A percentile compares a stretch with the other conserved stretches of the same genome.
Conservation (phyloP, 2,797 vertebrate genomes). For the Morelia viridis region DNA sequence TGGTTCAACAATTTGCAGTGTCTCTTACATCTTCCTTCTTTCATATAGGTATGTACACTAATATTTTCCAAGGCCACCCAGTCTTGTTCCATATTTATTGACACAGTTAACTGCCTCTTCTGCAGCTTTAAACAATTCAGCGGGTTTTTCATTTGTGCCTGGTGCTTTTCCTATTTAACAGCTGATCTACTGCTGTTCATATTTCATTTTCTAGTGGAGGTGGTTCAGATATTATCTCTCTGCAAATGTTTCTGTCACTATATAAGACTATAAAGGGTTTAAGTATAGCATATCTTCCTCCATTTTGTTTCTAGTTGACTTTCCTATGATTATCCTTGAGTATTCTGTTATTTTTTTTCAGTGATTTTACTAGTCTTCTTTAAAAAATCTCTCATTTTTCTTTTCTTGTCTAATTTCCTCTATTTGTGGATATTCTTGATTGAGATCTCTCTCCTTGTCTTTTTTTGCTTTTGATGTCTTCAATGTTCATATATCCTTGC, state of each 20-base stretch:
- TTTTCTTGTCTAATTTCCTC: too few relatives aligned
- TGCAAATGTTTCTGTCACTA: neutral
- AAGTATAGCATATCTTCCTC: neutral
- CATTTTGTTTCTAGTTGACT: neutral
- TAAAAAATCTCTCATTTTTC: neutral
- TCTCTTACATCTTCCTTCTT: neutral
- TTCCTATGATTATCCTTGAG: neutral
- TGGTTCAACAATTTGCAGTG: neutral
- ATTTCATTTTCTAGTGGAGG: neutral
- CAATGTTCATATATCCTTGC: too few relatives aligned
- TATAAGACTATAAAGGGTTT: neutral
- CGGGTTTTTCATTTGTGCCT: neutral
- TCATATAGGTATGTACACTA: too few relatives aligned
- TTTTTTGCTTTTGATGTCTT: too few relatives aligned
- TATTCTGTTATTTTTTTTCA: neutral
- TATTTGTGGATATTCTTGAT: too few relatives aligned
- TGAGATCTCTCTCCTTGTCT: too few relatives aligned
- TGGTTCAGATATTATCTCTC: neutral
- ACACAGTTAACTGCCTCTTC: neutral
- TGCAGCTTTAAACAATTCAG: neutral
- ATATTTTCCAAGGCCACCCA: too few relatives aligned
- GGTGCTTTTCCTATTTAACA: neutral
- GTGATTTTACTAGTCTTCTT: neutral
- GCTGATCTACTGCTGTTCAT: neutral
- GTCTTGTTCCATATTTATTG: too few relatives aligned